Conservation (phyloP, 2,888 invertebrate species). For the Chelonus formosanus region DNA sequence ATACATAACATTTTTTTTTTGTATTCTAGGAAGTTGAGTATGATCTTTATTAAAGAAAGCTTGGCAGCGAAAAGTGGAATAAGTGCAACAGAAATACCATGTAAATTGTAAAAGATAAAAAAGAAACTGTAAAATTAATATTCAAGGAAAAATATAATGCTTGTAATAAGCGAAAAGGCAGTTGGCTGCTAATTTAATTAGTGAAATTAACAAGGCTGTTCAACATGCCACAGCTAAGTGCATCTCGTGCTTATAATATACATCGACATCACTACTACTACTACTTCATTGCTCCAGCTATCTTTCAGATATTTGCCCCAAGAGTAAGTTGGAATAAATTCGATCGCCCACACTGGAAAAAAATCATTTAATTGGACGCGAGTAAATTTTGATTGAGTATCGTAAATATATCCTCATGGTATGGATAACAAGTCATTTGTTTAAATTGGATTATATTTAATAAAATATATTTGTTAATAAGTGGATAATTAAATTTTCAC, state of each 20-base stretch:
- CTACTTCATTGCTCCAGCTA: not conserved
- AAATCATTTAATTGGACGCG: conserved; percentile 11
- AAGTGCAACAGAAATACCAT: no score
- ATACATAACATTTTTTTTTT: no score
- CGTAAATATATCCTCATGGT: no score
- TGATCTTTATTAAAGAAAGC: no score
- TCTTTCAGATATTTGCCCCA: conserved; percentile 5
- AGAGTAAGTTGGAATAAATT: conserved; percentile 3
- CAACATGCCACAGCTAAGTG: conserved; percentile 55
- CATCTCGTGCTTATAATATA: conserved; percentile 25
- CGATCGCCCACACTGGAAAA: conserved; percentile 11
- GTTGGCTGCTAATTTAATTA: conserved; percentile 62
- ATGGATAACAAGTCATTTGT: no score
- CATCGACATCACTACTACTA: conserved; percentile 13
- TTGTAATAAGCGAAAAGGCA: conserved; percentile 42
- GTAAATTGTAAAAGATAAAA: not conserved
- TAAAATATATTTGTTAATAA: no score
- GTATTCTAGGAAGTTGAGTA: no score
- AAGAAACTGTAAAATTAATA: conserved; percentile 42
- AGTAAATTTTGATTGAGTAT: conserved; percentile 15
- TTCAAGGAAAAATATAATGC: conserved; percentile 43
- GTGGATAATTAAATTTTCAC: no score
- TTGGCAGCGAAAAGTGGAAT: no score
- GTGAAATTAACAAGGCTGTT: conserved; percentile 61
- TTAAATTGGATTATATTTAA: no score